Evolutionary conservation across 2,113 vertebrate species (phyloP), one percentile per base, ranked within the genome.

Genomic region (Alligator sinensis): DNA sequence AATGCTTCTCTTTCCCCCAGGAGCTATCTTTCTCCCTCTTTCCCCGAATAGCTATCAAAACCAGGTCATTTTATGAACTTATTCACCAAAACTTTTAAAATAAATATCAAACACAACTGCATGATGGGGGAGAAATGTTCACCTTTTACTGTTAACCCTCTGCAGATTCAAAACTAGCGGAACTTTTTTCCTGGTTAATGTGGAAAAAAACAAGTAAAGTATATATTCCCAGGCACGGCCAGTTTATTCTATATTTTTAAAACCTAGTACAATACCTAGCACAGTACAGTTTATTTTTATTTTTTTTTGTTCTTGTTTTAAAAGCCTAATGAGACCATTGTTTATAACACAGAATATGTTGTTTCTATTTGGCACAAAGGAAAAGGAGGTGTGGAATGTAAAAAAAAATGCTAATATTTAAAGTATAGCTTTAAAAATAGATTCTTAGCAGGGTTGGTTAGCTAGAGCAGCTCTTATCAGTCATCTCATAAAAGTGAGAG

Each of bases 281-380:
- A 63, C 28, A 85, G 79, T 96, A 95, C 95, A 80, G 8, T 76
- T 84, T 94, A 80, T 94, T 87, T 90, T 87, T 63, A 81, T 95
- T 94, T 81, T 16, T 94, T 81, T 19, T 3, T 62, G 28, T 92
- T 90, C n/a, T 90, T 90, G 47, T 30, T 88, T 22, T 91, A 84
- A 95, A 81, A 47, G 38, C 38, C 6, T 47, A 47, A 47, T 38
- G 91, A 78, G 18, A 34, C 62, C 70, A 4, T 84, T 78, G 75
- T 47, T 10, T 82, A 62, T 86, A 83, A 89, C 86, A 60, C 10
- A 64, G 75, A 82, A 74, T 64, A 82, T 82, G 9, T 1, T 88
- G 80, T 90, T 22, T 92, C 27, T 57, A 47, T 57, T 82, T 92
- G 57, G 38, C 2, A 16, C 4, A 79, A 47, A 76, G 34, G 28